Evolutionary conservation across 1,140 invertebrate genomes (phyloP).

Genomic region (Eufriesea mexicana): DNA sequence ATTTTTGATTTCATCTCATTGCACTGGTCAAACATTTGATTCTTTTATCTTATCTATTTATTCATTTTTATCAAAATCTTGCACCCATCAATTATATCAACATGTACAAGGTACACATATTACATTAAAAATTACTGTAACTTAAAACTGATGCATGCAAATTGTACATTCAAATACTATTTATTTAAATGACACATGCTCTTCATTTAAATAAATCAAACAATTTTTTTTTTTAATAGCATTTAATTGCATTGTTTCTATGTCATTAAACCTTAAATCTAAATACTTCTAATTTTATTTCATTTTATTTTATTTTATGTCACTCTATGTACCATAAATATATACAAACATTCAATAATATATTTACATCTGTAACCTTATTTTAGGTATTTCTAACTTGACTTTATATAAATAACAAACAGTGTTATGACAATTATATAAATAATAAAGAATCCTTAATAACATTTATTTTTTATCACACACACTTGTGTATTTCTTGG

Average conservation of each 20-base stretch:
- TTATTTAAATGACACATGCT: conserved; percentile 12
- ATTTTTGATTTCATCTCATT: background rate
- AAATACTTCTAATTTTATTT: conserved; percentile 15
- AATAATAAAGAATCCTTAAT: background rate
- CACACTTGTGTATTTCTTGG: background rate
- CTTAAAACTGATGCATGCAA: background rate
- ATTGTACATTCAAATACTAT: background rate
- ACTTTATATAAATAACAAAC: background rate
- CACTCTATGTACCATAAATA: background rate
- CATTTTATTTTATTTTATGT: background rate
- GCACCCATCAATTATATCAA: conserved; percentile 16
- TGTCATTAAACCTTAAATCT: conserved; percentile 6
- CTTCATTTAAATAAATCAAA: conserved; percentile 5
- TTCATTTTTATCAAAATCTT: conserved; percentile 37
- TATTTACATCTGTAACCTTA: background rate
- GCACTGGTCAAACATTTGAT: conserved; percentile 12
- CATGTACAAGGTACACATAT: conserved; percentile 22
- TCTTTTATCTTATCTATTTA: conserved; percentile 28
- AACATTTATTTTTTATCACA: background rate
- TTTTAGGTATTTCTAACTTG: background rate
- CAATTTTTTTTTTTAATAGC: too few relatives aligned
- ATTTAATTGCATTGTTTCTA: background rate
- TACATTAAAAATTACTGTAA: background rate
- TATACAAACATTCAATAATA: background rate
- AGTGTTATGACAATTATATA: background rate